Conservation (phyloP, 2,113 vertebrate genomes). For the Microcebus tavaratra region DNA sequence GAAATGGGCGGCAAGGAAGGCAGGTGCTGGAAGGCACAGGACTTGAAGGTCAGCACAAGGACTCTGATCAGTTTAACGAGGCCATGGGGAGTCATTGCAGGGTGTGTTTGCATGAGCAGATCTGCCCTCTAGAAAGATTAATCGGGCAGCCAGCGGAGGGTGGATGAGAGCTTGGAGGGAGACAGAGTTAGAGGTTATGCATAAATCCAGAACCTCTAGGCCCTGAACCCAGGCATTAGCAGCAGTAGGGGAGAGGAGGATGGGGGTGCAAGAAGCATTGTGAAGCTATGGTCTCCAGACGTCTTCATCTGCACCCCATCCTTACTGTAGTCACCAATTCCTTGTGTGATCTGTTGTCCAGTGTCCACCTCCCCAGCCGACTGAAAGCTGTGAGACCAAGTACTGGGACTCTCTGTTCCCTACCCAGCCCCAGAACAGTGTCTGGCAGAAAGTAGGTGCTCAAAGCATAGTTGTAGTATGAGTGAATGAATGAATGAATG, state of each 20-base stretch:
- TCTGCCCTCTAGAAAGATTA: constrained; percentile 49
- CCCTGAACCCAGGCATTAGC: not conserved
- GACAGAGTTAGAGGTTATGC: not conserved
- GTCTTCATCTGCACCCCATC: not conserved
- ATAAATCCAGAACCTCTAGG: not conserved
- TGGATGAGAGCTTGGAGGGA: not conserved
- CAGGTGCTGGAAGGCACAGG: not conserved
- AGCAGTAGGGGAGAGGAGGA: not conserved
- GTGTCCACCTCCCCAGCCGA: not conserved
- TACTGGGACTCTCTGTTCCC: not conserved
- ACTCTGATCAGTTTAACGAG: not conserved
- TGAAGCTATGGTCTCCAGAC: not conserved
- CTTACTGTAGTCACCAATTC: not conserved
- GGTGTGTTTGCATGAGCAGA: not conserved
- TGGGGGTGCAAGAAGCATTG: not conserved
- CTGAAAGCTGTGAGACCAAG: not conserved
- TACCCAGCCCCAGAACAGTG: not conserved
- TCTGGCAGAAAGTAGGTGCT: not conserved
- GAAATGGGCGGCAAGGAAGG: not conserved
- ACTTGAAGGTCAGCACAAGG: constrained; percentile 48
- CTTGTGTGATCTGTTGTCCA: not conserved
- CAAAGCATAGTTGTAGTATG: not conserved
- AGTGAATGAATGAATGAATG: not conserved
- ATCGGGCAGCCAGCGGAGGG: not conserved
- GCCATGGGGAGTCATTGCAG: not conserved